Evolutionary conservation across 2,888 invertebrate species (phyloP).

Genomic region (Rhaphigaster nebulosa): DNA sequence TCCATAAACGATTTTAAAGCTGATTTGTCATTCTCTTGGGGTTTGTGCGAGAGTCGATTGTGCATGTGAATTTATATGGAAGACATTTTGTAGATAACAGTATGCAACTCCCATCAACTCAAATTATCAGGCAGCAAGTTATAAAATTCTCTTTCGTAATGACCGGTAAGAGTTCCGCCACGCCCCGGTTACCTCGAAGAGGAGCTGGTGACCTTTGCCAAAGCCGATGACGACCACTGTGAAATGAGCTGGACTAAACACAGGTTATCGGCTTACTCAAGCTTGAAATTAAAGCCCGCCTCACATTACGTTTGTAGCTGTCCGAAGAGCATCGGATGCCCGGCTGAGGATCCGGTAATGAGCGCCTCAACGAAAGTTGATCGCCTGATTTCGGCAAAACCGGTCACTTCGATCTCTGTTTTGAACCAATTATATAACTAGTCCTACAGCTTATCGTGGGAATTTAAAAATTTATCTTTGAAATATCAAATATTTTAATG

Average conservation of each 20-base stretch:
- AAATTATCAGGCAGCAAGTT: neutral
- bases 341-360: neutral
- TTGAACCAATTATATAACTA: neutral
- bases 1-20: no score
- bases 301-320: neutral
- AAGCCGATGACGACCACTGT: neutral
- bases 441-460: neutral
- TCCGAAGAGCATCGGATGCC: neutral
- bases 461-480: neutral
- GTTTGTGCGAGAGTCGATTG: no score
- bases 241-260: neutral
- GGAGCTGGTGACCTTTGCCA: neutral
- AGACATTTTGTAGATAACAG: no score
- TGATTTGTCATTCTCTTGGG: no score
- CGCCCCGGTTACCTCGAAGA: neutral
- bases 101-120: no score
- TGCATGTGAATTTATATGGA: no score
- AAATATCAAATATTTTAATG: neutral
- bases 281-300: conserved; percentile 4
- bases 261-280: conserved; percentile 3
- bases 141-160: neutral
- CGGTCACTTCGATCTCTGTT: neutral
- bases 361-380: neutral
- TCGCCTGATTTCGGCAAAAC: neutral
- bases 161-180: neutral